These are phyloP conservation scores for Oryzias dopingdopingensis DNA, from an alignment of 2,797 vertebrate species.

Conservation along the genomic window DNA sequence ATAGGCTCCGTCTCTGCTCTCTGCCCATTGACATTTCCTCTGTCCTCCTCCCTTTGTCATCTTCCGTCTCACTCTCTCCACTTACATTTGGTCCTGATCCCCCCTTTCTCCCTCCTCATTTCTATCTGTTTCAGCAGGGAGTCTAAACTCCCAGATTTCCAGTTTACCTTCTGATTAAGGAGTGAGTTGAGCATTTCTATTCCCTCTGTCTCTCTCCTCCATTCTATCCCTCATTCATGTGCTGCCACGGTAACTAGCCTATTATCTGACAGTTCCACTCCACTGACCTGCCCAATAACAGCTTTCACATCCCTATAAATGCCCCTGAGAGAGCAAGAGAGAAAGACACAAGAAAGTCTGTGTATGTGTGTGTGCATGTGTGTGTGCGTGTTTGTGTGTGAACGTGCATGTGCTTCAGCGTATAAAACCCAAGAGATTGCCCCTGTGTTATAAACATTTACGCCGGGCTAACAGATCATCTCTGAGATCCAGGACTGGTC, in stretches of 20 bases:
- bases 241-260: conserved; percentile 95
- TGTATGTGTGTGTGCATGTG: conserved; percentile 32
- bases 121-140: conserved; percentile 57
- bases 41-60: conserved; percentile 47
- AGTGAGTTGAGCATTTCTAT: conserved; percentile 88
- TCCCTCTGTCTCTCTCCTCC: conserved; percentile 87
- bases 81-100: conserved; percentile 17
- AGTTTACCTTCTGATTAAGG: conserved; percentile 94
- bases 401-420: conserved; percentile 30
- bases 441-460: conserved; percentile 97
- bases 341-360: conserved; percentile 21
- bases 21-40: conserved; percentile 56
- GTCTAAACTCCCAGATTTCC: conserved; percentile 79
- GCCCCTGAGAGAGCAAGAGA: conserved; percentile 75
- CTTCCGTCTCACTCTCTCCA: conserved; percentile 37
- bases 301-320: conserved; percentile 99
- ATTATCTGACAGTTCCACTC: conserved; percentile 97
- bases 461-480: conserved; percentile 98
- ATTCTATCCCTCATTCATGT: conserved; percentile 83
- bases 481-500: conserved; percentile 93
- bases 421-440: conserved; percentile 82
- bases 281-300: conserved; percentile 98
- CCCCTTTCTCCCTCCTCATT: neutral
- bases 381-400: conserved; percentile 27
- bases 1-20: conserved; percentile 49